phyloP scores from a whole-genome alignment of 2,797 vertebrate species.

The Morelia viridis region DNA sequence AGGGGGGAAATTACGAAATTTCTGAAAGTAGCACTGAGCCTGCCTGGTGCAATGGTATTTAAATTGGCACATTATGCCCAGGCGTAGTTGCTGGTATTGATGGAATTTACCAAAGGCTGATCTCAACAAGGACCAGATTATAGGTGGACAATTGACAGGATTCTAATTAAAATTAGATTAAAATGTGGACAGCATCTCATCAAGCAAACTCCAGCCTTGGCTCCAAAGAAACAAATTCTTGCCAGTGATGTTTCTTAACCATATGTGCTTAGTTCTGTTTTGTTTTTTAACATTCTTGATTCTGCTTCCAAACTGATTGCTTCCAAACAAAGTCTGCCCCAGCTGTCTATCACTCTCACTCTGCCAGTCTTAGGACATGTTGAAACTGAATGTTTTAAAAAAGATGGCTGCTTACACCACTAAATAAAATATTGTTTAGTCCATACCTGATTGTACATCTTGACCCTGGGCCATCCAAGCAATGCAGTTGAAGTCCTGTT shows the following conservation, averaged over 20 bases:
- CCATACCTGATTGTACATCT: neutral
- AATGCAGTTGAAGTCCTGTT: neutral
- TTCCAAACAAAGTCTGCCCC: neutral
- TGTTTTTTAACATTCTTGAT: neutral
- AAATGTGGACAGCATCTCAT: neutral
- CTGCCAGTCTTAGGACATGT: neutral
- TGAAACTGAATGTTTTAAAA: neutral
- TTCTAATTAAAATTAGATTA: conserved; percentile 23
- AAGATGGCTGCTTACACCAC: neutral
- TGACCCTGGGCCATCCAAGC: neutral
- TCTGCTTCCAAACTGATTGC: neutral
- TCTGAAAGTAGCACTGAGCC: neutral
- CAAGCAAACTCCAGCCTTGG: neutral
- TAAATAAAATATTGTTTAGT: neutral
- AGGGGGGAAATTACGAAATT: neutral
- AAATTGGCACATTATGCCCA: neutral
- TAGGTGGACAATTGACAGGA: neutral
- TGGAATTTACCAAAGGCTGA: neutral
- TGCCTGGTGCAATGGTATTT: neutral
- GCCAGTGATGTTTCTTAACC: neutral
- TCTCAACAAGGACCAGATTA: neutral
- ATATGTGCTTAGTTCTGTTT: neutral
- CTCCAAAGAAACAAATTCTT: neutral
- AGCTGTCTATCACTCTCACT: neutral
- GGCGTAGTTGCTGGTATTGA: neutral